phyloP scores from a whole-genome alignment of 2,113 vertebrate genomes.

The Syngnathus typhle region DNA sequence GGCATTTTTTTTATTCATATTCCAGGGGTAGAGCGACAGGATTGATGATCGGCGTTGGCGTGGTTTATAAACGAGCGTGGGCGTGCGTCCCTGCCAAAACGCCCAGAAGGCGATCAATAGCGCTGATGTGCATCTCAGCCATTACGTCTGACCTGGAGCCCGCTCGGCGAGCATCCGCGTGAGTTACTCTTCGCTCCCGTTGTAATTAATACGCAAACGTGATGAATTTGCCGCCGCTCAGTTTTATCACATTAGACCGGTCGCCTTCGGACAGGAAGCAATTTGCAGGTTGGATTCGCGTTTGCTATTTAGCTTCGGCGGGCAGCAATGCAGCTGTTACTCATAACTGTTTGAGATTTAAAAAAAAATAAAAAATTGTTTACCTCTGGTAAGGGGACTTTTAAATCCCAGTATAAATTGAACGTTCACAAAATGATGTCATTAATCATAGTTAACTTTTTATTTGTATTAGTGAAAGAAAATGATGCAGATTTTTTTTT shows the following conservation, averaged over 20 bases:
- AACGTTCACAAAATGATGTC: not conserved
- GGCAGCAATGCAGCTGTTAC: not conserved
- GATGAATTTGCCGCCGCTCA: conserved; percentile 11
- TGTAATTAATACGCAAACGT: conserved; percentile 45
- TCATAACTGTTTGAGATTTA: not conserved
- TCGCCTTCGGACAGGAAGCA: not conserved
- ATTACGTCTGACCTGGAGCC: conserved; percentile 45
- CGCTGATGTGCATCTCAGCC: conserved; percentile 51
- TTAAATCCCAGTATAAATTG: not conserved
- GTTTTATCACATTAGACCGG: not conserved
- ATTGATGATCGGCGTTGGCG: conserved; percentile 11
- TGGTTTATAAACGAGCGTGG: conserved; percentile 44
- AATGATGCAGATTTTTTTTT: not conserved
- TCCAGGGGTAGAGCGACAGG: conserved; percentile 1
- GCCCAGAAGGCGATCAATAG: conserved; percentile 41
- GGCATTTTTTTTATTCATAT: not conserved
- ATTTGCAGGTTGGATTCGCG: not conserved
- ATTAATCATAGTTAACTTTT: not conserved
- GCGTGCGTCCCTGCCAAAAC: conserved; percentile 29
- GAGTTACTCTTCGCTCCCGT: conserved; percentile 32
- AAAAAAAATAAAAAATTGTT: not conserved
- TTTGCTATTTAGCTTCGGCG: not conserved
- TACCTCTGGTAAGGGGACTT: not conserved
- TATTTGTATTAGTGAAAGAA: not conserved
- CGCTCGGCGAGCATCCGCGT: conserved; percentile 28